phyloP scores from a whole-genome alignment of 2,888 invertebrate genomes.

The Epistrophe eligans region DNA sequence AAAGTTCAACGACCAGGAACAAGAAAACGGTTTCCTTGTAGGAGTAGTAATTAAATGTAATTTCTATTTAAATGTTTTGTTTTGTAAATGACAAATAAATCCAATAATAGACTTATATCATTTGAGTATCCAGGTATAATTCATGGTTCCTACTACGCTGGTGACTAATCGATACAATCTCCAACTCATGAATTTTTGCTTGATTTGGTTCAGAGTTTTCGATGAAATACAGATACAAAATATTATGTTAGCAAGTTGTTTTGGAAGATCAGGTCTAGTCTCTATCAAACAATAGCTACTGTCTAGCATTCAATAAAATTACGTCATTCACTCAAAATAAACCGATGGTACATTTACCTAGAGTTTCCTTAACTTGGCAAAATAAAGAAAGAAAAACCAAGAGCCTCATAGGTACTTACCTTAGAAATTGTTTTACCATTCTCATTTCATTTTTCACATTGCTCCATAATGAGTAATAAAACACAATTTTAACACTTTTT shows the following conservation, averaged over 20 bases:
- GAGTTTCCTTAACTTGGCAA: not conserved
- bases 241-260: not conserved
- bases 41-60: not conserved
- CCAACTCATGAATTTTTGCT: conserved; percentile 1
- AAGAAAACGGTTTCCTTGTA: not conserved
- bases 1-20: conserved; percentile 32
- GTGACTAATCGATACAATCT: conserved; percentile 44
- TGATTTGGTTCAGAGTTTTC: conserved; percentile 6
- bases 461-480: not conserved
- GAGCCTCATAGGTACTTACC: conserved; percentile 50
- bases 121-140: not conserved
- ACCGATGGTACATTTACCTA: conserved; percentile 41
- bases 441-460: conserved; percentile 46
- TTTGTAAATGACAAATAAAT: conserved; percentile 24
- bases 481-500: conserved; percentile 1
- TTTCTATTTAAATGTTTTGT: not conserved
- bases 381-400: conserved; percentile 20
- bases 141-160: not conserved
- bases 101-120: conserved; percentile 15
- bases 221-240: conserved; percentile 4
- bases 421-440: conserved; percentile 71
- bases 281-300: conserved; percentile 7
- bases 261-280: conserved; percentile 10
- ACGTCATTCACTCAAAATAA: conserved; percentile 69
- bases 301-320: conserved; percentile 34